These are phyloP conservation scores for Diorhabda carinulata DNA, from an alignment of 1,140 invertebrate genomes.

Conservation along the genomic window DNA sequence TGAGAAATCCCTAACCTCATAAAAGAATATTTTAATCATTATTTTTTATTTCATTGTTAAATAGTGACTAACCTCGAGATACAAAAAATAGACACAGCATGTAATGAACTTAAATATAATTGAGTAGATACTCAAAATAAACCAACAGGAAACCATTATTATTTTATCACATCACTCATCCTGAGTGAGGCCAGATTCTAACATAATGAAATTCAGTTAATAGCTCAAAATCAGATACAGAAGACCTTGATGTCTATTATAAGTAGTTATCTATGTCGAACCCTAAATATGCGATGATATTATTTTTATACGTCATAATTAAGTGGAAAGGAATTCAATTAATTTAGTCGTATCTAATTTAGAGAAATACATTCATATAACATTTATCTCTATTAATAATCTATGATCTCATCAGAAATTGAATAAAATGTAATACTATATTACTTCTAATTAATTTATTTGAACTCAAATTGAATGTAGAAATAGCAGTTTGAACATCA, in stretches of 20 bases:
- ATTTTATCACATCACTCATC: slow-evolving; percentile 7
- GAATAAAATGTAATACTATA: too few species aligned
- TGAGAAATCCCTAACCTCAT: too few species aligned
- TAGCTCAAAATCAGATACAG: slow-evolving; percentile 4
- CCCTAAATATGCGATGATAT: neutral
- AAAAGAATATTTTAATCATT: too few species aligned
- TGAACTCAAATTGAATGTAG: too few species aligned
- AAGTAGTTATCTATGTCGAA: neutral
- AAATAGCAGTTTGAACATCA: too few species aligned
- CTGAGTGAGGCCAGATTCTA: slow-evolving; percentile 4
- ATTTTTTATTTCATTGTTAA: neutral
- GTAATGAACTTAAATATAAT: neutral
- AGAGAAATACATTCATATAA: too few species aligned
- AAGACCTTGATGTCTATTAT: neutral
- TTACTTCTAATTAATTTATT: too few species aligned
- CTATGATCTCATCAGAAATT: too few species aligned
- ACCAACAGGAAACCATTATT: slow-evolving; percentile 11
- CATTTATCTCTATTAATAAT: too few species aligned
- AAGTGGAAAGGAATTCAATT: too few species aligned
- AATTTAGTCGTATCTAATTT: too few species aligned
- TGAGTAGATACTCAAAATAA: neutral
- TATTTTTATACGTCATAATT: neutral
- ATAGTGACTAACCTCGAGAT: neutral
- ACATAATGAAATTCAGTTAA: slow-evolving; percentile 6
- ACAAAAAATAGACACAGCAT: neutral